These are phyloP conservation scores for Pogonophryne albipinna DNA, from an alignment of 2,797 vertebrate species.

Conservation along the genomic window DNA sequence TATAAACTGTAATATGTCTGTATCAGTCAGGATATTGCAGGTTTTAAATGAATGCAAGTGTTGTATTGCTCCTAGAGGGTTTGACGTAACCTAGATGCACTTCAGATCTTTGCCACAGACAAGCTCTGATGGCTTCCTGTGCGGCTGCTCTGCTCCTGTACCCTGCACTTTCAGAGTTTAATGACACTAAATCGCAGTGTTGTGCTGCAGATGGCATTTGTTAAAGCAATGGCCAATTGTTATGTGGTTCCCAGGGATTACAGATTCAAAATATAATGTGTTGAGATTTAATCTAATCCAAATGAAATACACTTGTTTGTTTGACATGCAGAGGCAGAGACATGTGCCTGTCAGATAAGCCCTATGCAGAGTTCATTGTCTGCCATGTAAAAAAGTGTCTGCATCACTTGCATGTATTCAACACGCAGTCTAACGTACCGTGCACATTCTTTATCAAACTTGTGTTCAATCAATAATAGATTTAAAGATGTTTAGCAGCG, in stretches of 20 bases:
- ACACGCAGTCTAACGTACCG: not conserved
- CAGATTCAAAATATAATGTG: conserved; percentile 55
- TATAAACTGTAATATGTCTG: conserved; percentile 80
- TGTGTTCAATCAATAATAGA: conserved; percentile 6
- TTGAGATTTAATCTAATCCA: conserved; percentile 54
- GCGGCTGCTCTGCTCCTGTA: conserved; percentile 22
- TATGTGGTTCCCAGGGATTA: conserved; percentile 58
- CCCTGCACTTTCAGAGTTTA: conserved; percentile 36
- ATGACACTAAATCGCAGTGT: conserved; percentile 58
- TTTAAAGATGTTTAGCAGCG: conserved; percentile 23
- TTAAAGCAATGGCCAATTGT: conserved; percentile 56
- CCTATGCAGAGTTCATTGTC: conserved; percentile 14
- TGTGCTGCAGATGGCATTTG: conserved; percentile 62
- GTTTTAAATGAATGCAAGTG: conserved; percentile 74
- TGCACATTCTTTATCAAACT: not conserved
- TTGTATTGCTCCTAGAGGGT: conserved; percentile 69
- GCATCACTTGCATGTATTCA: not conserved
- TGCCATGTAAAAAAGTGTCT: conserved; percentile 12
- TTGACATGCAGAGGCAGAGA: conserved; percentile 57
- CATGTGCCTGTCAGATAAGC: conserved; percentile 4
- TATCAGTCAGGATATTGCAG: conserved; percentile 76
- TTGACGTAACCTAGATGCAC: conserved; percentile 67
- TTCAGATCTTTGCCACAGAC: conserved; percentile 76
- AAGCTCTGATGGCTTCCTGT: conserved; percentile 47
- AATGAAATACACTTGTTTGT: conserved; percentile 53